A percentile compares a stretch with the other conserved stretches of the same genome.
phyloP scores from a whole-genome alignment of 35 echinoderm and acorn worm genomes.

The Strongylocentrotus purpuratus region DNA sequence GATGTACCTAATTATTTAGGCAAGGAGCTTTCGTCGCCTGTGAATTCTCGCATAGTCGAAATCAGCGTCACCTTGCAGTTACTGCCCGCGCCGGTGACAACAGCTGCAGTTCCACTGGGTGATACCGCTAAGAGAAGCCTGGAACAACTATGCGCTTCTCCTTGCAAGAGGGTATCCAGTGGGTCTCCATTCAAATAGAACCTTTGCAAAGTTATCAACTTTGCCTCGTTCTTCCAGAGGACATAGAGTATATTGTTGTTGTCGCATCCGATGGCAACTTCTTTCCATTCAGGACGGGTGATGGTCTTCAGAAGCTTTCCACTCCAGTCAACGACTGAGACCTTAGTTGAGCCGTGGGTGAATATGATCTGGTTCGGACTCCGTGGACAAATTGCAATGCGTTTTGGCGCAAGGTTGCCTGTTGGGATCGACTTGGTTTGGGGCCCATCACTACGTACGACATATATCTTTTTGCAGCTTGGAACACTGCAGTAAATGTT shows the following conservation, averaged over 20 bases:
- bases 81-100: background rate
- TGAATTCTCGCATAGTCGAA: background rate
- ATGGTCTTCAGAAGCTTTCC: background rate
- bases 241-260: background rate
- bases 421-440: background rate
- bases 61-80: background rate
- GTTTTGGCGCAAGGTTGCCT: background rate
- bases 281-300: background rate
- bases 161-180: background rate
- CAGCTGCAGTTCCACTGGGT: background rate
- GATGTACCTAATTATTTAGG: background rate
- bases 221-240: background rate
- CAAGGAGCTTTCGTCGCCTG: background rate
- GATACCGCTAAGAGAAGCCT: background rate
- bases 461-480: background rate
- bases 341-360: background rate
- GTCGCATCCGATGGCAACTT: background rate
- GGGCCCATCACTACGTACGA: background rate
- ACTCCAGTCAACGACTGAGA: background rate
- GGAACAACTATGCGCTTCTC: background rate
- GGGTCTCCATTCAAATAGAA: background rate
- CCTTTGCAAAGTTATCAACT: background rate
- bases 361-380: background rate
- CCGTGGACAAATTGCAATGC: background rate
- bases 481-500: slow-evolving; percentile 2